These are phyloP conservation scores for Pseudomyrmex cubaensis DNA, from an alignment of 1,140 invertebrate species.

Conservation along the genomic window DNA sequence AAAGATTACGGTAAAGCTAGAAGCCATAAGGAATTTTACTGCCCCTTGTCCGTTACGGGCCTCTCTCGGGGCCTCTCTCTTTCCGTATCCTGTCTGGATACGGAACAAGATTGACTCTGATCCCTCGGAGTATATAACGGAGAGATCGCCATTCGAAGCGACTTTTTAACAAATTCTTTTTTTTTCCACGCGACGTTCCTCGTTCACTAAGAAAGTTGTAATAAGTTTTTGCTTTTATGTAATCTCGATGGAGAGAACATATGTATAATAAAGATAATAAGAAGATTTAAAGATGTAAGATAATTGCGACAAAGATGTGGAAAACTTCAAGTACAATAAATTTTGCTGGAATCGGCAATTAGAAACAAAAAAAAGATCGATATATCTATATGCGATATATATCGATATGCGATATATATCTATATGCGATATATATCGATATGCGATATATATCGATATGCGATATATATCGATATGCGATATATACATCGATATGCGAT, in stretches of 20 bases:
- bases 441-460: no score
- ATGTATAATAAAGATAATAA: neutral
- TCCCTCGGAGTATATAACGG: neutral
- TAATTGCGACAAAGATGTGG: neutral
- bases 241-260: neutral
- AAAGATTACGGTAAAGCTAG: constrained; percentile 31
- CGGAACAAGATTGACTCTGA: neutral
- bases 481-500: no score
- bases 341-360: no score
- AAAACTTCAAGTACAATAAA: no score
- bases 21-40: constrained; percentile 41
- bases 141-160: neutral
- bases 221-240: neutral
- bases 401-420: no score
- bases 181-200: no score
- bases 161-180: neutral
- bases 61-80: neutral
- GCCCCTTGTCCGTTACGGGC: neutral
- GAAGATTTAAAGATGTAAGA: no score
- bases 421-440: no score
- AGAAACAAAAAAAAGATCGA: no score
- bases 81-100: neutral
- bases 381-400: no score
- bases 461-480: no score
- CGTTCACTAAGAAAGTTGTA: neutral